Evolutionary conservation across 2,888 invertebrate species (phyloP).

Genomic region (Cantharis flavilabris): DNA sequence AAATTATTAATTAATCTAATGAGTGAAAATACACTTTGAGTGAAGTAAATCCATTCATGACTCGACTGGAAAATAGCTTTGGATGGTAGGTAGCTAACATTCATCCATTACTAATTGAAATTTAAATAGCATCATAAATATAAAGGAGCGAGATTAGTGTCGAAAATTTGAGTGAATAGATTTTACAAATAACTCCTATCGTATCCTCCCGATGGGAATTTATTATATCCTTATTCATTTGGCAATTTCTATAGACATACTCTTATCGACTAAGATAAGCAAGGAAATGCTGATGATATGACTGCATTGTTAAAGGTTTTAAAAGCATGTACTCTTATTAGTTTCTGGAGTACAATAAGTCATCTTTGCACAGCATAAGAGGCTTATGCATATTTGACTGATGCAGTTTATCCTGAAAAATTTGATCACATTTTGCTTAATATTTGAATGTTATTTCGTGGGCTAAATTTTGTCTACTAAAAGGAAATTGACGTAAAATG

Average conservation of each 20-base stretch:
- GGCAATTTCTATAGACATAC: neutral
- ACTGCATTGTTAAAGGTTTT: neutral
- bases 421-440: neutral
- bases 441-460: neutral
- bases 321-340: neutral
- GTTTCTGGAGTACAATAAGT: neutral
- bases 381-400: neutral
- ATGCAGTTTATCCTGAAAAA: neutral
- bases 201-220: constrained; percentile 5
- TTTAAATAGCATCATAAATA: constrained; percentile 16
- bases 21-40: neutral
- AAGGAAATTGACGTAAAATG: constrained; percentile 25
- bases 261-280: neutral
- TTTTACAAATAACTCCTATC: neutral
- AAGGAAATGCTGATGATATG: neutral
- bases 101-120: constrained; percentile 16
- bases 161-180: constrained; percentile 17
- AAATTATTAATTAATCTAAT: neutral
- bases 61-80: neutral
- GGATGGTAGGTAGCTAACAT: neutral
- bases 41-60: neutral
- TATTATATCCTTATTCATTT: constrained; percentile 2
- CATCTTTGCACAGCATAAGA: neutral
- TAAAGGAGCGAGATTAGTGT: constrained; percentile 10
- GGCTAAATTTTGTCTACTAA: neutral